phyloP scores from a whole-genome alignment of 2,797 vertebrate genomes.

The Garrulus glandarius region DNA sequence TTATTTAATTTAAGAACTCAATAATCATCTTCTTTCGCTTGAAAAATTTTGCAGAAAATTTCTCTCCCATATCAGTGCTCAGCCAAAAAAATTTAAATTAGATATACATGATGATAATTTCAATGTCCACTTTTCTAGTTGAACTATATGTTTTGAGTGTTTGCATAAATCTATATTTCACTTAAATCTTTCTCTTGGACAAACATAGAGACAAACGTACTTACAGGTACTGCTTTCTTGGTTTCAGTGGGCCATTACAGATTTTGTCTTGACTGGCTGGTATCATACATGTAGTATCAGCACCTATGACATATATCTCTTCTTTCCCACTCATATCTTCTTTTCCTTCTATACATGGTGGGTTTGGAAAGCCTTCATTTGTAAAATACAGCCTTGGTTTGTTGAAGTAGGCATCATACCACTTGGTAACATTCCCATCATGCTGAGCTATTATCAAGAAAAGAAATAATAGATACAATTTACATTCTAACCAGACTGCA shows the following conservation, averaged over 20 bases:
- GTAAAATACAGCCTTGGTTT: slow-evolving; percentile 89
- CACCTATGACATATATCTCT: slow-evolving; percentile 87
- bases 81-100: neutral
- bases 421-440: slow-evolving; percentile 87
- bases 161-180: neutral
- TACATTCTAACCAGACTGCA: neutral
- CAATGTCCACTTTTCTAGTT: neutral
- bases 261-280: slow-evolving; percentile 79
- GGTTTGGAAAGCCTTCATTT: slow-evolving; percentile 90
- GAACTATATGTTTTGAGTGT: neutral
- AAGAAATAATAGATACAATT: slow-evolving; percentile 7
- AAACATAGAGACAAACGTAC: slow-evolving; percentile 49
- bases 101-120: neutral
- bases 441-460: slow-evolving; percentile 77
- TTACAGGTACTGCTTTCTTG: slow-evolving; percentile 91
- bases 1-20: neutral
- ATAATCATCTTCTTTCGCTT: neutral
- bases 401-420: slow-evolving; percentile 87
- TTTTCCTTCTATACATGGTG: slow-evolving; percentile 75
- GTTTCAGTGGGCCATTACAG: slow-evolving; percentile 94
- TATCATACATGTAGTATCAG: slow-evolving; percentile 79
- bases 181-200: neutral
- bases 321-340: slow-evolving; percentile 55
- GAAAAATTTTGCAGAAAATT: neutral
- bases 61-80: neutral